Evolutionary conservation across 2,888 invertebrate genomes (phyloP), one percentile per base, ranked within the genome.

Genomic region (Ectemnius cavifrons): DNA sequence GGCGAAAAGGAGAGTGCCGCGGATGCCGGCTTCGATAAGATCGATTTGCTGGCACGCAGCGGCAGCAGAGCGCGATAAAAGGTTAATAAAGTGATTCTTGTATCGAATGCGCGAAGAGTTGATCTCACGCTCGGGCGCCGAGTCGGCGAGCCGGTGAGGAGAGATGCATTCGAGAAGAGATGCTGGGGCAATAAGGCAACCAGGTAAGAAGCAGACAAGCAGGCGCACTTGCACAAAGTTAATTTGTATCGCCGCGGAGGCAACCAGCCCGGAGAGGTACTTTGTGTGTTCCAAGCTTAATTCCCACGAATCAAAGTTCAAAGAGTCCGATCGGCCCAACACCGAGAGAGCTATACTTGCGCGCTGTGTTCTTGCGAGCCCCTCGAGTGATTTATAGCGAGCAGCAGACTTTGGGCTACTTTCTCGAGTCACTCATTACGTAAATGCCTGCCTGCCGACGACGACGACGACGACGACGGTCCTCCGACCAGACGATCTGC

Each of bases 351-450:
- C 8, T 11, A 37, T 37, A 37, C 37, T 11, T 37, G 8, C 37
- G 37, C 37, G 8, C n/a, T 16, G 52, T 52, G 52, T 16, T 14
- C 52, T 16, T 5, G 52, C 52, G 52, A 14, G 52, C 2, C 6
- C 37, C 37, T 47, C 66, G 58, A 20, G 37, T 72, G 76, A 77
- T 77, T 70, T 76, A 73, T 66, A 59, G 58, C 58, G 63, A 66
- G 66, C 68, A 66, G 66, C 68, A 71, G 70, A 65, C 65, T 71
- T 70, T 74, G 59, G 70, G 80, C 71, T 66, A 82, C 81, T 81
- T 81, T 81, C 81, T 78, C 80, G 73, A 67, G 49, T 61, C 56
- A 58, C 46, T 59, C 8, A 23, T 81, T 81, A 78, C 74, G 72
- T 78, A 81, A 82, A 75, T 58, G 52, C 52, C 49, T 52, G 76